A percentile compares a stretch with the other conserved stretches of the same genome.
Conservation (phyloP, 2,797 vertebrate genomes). For the Neoniphon sammara region DNA sequence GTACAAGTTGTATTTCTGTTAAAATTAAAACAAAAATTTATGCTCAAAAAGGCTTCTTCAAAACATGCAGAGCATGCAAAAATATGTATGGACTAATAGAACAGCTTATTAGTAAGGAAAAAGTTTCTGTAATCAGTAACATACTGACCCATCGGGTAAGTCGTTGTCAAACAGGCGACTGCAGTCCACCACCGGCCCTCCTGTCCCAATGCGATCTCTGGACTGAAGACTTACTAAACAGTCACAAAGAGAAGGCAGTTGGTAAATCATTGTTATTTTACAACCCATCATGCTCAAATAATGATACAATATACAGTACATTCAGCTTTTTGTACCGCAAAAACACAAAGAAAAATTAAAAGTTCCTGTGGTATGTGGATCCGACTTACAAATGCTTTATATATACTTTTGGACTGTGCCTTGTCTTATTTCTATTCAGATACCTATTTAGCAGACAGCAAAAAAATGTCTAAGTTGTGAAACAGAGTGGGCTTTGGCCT, state of each 20-base stretch:
- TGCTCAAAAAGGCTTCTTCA: too few species aligned
- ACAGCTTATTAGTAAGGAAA: background rate
- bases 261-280: background rate
- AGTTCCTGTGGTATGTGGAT: background rate
- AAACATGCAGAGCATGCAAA: too few species aligned
- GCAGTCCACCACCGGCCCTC: constrained; percentile 96
- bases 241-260: constrained; percentile 22
- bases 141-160: constrained; percentile 93
- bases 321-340: background rate
- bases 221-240: constrained; percentile 93
- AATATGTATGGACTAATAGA: background rate
- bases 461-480: background rate
- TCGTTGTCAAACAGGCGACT: constrained; percentile 96
- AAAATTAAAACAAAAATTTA: too few species aligned
- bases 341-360: too few species aligned
- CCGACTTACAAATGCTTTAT: background rate
- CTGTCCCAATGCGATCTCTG: constrained; percentile 93
- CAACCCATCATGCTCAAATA: background rate
- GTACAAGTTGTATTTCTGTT: too few species aligned
- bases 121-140: background rate
- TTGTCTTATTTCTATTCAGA: background rate
- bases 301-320: background rate
- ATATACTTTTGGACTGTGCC: background rate
- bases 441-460: background rate
- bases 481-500: background rate